These are phyloP conservation scores for Corvus moneduloides DNA, from an alignment of 2,113 vertebrate species.

Conservation along the genomic window DNA sequence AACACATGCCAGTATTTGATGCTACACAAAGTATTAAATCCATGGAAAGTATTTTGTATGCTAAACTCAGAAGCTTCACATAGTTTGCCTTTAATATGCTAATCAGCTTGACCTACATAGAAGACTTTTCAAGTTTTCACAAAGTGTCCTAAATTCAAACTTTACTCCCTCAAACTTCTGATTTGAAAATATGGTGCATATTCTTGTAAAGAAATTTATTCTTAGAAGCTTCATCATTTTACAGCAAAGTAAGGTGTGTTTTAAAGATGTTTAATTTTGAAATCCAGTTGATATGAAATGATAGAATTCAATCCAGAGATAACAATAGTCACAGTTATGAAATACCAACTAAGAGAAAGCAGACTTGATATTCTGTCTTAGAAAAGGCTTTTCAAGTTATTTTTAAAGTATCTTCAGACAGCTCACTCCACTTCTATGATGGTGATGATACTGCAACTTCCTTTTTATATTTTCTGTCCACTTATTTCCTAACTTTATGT, in stretches of 20 bases:
- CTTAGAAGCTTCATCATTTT: background rate
- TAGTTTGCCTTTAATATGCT: slow-evolving; percentile 41
- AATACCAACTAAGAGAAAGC: background rate
- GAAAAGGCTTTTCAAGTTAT: background rate
- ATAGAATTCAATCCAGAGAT: background rate
- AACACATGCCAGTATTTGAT: background rate
- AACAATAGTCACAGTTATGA: background rate
- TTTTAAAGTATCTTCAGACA: background rate
- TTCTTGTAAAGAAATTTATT: background rate
- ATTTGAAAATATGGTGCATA: background rate
- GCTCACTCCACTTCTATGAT: background rate
- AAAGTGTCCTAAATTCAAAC: slow-evolving; percentile 21
- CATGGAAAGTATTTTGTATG: slow-evolving; percentile 6
- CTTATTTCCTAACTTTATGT: background rate
- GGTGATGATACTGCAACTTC: background rate
- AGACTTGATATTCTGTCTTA: background rate
- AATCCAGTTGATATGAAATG: background rate
- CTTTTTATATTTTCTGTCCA: background rate
- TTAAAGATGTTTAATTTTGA: background rate
- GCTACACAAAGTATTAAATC: slow-evolving; percentile 10
- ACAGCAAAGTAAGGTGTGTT: background rate
- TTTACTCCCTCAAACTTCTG: background rate
- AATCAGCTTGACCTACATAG: slow-evolving; percentile 58
- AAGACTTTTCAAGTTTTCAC: background rate
- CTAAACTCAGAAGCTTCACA: slow-evolving; percentile 23